Evolutionary conservation across 2,888 invertebrate species (phyloP).

Genomic region (Cheilosia vulpina): DNA sequence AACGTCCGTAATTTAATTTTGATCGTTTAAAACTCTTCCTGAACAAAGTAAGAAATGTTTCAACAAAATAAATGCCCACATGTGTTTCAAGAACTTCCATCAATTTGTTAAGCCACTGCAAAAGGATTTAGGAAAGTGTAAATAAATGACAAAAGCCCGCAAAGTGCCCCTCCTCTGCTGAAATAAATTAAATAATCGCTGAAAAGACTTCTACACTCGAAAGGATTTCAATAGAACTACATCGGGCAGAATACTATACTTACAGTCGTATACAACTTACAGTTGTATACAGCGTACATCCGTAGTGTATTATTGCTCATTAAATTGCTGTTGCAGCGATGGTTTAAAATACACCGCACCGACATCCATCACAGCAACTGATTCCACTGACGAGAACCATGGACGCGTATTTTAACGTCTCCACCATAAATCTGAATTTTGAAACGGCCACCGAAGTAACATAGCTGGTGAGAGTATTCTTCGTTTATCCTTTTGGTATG

Average conservation of each 20-base stretch:
- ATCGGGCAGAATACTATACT: too few relatives aligned
- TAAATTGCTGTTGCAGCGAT: neutral
- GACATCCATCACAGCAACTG: slow-evolving; percentile 22
- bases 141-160: too few relatives aligned
- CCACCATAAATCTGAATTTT: neutral
- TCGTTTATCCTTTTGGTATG: slow-evolving; percentile 4
- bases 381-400: slow-evolving; percentile 16
- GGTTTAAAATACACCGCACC: neutral
- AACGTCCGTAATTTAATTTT: too few relatives aligned
- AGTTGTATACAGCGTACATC: neutral
- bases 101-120: too few relatives aligned
- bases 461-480: slow-evolving; percentile 15
- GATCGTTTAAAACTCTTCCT: too few relatives aligned
- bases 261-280: too few relatives aligned
- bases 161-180: too few relatives aligned
- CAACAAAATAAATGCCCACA: too few relatives aligned
- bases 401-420: slow-evolving; percentile 15
- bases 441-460: slow-evolving; percentile 1
- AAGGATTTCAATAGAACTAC: neutral
- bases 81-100: too few relatives aligned
- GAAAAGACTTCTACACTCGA: neutral
- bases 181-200: neutral
- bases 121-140: too few relatives aligned
- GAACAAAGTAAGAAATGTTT: too few relatives aligned
- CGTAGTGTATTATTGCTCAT: neutral